phyloP scores from a whole-genome alignment of 2,797 vertebrate species.

The Chiroxiphia lanceolata region DNA sequence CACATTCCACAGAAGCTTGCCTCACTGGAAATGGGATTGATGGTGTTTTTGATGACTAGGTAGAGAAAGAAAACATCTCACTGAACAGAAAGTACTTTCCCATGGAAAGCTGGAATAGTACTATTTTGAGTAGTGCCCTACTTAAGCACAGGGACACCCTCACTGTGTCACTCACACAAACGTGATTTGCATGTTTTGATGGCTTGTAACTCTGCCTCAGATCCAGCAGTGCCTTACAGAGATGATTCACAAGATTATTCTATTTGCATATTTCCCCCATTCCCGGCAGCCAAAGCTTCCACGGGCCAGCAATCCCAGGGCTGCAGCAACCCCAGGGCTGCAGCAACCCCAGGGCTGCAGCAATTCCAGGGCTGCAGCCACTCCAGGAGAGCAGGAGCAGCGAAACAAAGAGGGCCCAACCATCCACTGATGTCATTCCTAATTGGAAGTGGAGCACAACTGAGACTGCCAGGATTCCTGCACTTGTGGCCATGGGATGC shows the following conservation, averaged over 20 bases:
- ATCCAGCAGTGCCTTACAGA: background rate
- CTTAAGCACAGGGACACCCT: conserved; percentile 65
- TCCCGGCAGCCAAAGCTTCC: background rate
- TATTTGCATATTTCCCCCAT: conserved; percentile 1
- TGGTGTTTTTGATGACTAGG: conserved; percentile 64
- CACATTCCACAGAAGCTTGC: conserved; percentile 42
- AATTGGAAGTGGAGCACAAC: background rate
- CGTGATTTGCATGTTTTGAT: conserved; percentile 35
- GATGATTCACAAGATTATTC: conserved; percentile 41
- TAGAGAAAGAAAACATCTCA: conserved; percentile 62
- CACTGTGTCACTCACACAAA: conserved; percentile 53
- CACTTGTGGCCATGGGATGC: background rate
- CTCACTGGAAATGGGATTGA: conserved; percentile 52
- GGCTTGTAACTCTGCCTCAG: conserved; percentile 7
- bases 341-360: no score
- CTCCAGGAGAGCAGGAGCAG: background rate
- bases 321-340: background rate
- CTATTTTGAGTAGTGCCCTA: conserved; percentile 69
- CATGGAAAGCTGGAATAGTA: conserved; percentile 59
- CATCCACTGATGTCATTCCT: background rate
- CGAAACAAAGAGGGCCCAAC: background rate
- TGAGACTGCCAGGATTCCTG: background rate
- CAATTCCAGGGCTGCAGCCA: no score
- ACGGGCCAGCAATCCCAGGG: background rate
- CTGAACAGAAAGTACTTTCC: conserved; percentile 71